Conservation (phyloP, 2,888 invertebrate genomes). For the Drosophila anomalata region DNA sequence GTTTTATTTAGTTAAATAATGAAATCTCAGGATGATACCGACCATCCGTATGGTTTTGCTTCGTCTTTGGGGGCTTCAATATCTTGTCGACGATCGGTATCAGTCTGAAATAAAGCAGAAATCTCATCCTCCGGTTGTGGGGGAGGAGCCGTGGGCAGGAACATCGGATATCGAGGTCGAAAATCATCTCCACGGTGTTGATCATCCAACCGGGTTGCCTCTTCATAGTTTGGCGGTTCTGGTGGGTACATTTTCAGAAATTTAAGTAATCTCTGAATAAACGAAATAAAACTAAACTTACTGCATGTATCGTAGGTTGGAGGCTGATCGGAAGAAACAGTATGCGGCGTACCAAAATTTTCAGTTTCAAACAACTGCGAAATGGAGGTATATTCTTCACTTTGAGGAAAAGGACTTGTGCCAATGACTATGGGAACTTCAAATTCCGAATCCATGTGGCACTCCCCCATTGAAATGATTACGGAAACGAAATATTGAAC, state of each 20-base stretch:
- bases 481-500: slow-evolving; percentile 50
- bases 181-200: slow-evolving; percentile 59
- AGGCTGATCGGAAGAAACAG: slow-evolving; percentile 52
- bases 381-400: slow-evolving; percentile 48
- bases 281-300: slow-evolving; percentile 30
- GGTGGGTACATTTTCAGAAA: slow-evolving; percentile 1
- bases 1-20: no score
- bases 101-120: background rate
- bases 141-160: slow-evolving; percentile 44
- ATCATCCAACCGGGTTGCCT: slow-evolving; percentile 62
- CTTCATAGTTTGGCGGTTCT: slow-evolving; percentile 72
- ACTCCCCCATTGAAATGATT: slow-evolving; percentile 41
- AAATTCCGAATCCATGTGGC: slow-evolving; percentile 46
- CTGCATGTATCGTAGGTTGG: slow-evolving; percentile 66
- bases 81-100: background rate
- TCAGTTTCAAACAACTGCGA: slow-evolving; percentile 55
- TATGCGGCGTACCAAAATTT: slow-evolving; percentile 51
- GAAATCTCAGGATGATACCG: background rate
- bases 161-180: slow-evolving; percentile 72
- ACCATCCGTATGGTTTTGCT: background rate
- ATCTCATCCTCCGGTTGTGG: slow-evolving; percentile 25
- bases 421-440: slow-evolving; percentile 60
- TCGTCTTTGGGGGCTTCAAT: background rate
- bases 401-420: slow-evolving; percentile 62
- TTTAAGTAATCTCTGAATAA: background rate